phyloP scores from a whole-genome alignment of 2,797 vertebrate species.

The Macropodus opercularis region DNA sequence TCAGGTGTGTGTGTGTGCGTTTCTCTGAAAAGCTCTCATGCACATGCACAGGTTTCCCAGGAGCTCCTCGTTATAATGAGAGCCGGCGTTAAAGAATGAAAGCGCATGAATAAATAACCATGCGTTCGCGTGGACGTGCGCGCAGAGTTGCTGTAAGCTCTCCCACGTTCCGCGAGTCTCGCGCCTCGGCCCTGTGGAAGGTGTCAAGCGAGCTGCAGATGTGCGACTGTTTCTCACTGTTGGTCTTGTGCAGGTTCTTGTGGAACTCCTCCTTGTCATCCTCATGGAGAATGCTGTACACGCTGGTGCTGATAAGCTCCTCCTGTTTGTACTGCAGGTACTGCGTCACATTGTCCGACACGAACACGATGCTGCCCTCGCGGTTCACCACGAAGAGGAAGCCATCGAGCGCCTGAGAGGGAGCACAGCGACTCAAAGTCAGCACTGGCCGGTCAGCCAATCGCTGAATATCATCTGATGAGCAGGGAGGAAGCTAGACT shows the following conservation, averaged over 20 bases:
- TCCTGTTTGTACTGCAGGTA: slow-evolving; percentile 98
- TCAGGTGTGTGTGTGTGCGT: slow-evolving; percentile 62
- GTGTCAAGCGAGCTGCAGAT: slow-evolving; percentile 37
- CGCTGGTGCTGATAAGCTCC: slow-evolving; percentile 95
- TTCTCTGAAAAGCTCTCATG: slow-evolving; percentile 42
- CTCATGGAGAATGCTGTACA: slow-evolving; percentile 95
- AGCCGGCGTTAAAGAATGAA: slow-evolving; percentile 41
- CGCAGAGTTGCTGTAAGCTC: slow-evolving; percentile 51
- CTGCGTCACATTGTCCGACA: slow-evolving; percentile 97
- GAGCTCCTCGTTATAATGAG: slow-evolving; percentile 68
- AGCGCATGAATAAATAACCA: slow-evolving; percentile 64
- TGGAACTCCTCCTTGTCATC: slow-evolving; percentile 95
- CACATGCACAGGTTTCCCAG: slow-evolving; percentile 61
- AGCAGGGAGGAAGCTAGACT: slow-evolving; percentile 42
- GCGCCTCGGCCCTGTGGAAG: slow-evolving; percentile 34
- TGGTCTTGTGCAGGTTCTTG: slow-evolving; percentile 94
- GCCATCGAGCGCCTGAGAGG: slow-evolving; percentile 89
- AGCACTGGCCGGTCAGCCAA: neutral
- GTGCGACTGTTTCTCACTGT: slow-evolving; percentile 80
- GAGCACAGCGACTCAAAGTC: slow-evolving; percentile 31
- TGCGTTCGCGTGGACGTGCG: slow-evolving; percentile 37
- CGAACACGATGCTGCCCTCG: slow-evolving; percentile 96
- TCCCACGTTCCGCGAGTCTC: slow-evolving; percentile 54
- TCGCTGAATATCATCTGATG: neutral
- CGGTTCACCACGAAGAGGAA: slow-evolving; percentile 98